A percentile compares a stretch with the other conserved stretches of the same genome.
phyloP scores from a whole-genome alignment of 2,888 invertebrate genomes.

The Rhagium mordax region DNA sequence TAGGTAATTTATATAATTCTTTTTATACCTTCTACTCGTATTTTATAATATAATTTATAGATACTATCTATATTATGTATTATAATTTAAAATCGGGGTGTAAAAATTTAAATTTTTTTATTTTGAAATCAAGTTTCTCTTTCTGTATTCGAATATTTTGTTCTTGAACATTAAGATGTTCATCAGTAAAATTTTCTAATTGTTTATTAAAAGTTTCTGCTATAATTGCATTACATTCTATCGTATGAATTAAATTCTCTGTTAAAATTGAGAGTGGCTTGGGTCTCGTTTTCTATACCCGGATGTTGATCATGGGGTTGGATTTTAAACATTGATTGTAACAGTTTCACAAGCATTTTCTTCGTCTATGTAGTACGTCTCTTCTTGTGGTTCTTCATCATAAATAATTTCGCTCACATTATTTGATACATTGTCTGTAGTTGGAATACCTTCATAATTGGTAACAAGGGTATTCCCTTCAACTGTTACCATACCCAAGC shows the following conservation, averaged over 20 bases:
- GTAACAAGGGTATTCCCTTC: slow-evolving; percentile 9
- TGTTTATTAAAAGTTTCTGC: background rate
- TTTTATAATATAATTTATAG: background rate
- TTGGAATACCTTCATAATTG: slow-evolving; percentile 10
- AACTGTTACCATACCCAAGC: slow-evolving; percentile 38
- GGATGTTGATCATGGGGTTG: background rate
- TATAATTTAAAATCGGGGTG: background rate
- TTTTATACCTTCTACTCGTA: no score
- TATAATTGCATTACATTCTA: background rate
- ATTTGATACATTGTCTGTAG: background rate
- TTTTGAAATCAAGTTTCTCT: slow-evolving; percentile 7
- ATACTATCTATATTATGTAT: background rate
- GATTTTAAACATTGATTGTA: background rate
- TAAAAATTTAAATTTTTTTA: background rate
- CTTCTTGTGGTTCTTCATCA: background rate
- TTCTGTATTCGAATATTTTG: background rate
- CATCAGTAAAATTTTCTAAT: background rate
- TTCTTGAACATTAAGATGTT: background rate
- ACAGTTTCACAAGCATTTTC: background rate
- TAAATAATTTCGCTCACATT: background rate
- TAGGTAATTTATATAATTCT: no score
- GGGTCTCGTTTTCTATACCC: background rate
- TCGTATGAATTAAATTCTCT: background rate
- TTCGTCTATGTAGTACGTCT: background rate
- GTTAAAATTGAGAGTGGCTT: background rate